A percentile compares a stretch with the other conserved stretches of the same genome.
Conservation (phyloP, 1,140 invertebrate genomes). For the Meteorus sp. region DNA sequence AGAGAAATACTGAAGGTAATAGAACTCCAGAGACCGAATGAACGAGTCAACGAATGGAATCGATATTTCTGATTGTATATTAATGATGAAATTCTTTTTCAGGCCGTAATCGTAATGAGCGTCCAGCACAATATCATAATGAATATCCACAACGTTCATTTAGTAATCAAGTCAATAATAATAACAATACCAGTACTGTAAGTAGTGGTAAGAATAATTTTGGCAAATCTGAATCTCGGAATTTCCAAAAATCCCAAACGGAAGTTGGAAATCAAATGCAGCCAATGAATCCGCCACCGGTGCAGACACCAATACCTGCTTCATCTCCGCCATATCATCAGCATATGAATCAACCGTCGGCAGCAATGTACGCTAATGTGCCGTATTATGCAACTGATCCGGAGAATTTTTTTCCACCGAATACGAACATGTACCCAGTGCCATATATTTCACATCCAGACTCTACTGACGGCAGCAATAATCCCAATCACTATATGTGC, state of each 20-base stretch:
- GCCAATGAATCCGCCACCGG: neutral
- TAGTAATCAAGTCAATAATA: neutral
- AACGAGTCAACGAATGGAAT: neutral
- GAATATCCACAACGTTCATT: neutral
- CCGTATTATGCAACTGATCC: constrained; percentile 1
- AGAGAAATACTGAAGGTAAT: constrained; percentile 7
- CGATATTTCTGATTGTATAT: neutral
- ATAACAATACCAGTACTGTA: neutral
- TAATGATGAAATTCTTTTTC: neutral
- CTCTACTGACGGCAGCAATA: neutral
- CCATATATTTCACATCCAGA: neutral
- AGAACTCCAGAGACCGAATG: neutral
- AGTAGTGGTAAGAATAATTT: neutral
- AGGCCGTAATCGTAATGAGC: neutral
- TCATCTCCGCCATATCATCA: neutral
- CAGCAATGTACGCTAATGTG: neutral
- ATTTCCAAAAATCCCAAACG: neutral
- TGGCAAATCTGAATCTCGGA: neutral
- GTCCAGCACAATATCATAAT: neutral
- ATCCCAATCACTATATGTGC: constrained; percentile 9
- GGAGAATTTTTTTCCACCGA: neutral
- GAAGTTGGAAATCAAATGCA: neutral
- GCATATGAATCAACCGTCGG: neutral
- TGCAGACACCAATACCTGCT: neutral
- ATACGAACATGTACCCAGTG: neutral